phyloP scores from a whole-genome alignment of 2,797 vertebrate species.

The Chelon auratus region DNA sequence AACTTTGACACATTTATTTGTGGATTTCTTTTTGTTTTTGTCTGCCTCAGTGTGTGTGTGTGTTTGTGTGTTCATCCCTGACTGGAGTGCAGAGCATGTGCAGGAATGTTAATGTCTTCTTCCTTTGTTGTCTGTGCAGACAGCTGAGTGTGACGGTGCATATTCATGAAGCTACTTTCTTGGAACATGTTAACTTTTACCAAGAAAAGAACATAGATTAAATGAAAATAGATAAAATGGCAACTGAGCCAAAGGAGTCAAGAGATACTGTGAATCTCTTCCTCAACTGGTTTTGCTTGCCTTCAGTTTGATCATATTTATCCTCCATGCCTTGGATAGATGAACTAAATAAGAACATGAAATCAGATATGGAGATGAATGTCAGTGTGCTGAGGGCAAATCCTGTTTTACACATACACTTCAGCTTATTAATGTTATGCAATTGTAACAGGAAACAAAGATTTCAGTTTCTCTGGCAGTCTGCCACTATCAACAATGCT shows the following conservation, averaged over 20 bases:
- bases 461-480: not conserved
- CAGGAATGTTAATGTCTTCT: slow-evolving; percentile 81
- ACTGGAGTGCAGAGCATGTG: slow-evolving; percentile 67
- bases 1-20: not conserved
- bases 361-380: not conserved
- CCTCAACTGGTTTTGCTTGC: not conserved
- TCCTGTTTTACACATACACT: slow-evolving; percentile 1
- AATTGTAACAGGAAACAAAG: slow-evolving; percentile 11
- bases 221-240: not conserved
- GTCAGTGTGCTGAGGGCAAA: not conserved
- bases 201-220: slow-evolving; percentile 30
- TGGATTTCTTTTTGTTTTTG: slow-evolving; percentile 10
- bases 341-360: not conserved
- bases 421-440: slow-evolving; percentile 36
- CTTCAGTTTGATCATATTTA: not conserved
- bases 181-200: slow-evolving; percentile 71
- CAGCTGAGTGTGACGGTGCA: slow-evolving; percentile 77
- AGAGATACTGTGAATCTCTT: not conserved
- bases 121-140: slow-evolving; percentile 78
- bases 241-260: slow-evolving; percentile 14
- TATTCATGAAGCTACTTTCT: slow-evolving; percentile 78
- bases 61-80: slow-evolving; percentile 53
- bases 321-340: not conserved
- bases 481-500: not conserved
- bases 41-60: slow-evolving; percentile 9